Conservation (phyloP, 2,888 invertebrate genomes). For the Melolontha melolontha region DNA sequence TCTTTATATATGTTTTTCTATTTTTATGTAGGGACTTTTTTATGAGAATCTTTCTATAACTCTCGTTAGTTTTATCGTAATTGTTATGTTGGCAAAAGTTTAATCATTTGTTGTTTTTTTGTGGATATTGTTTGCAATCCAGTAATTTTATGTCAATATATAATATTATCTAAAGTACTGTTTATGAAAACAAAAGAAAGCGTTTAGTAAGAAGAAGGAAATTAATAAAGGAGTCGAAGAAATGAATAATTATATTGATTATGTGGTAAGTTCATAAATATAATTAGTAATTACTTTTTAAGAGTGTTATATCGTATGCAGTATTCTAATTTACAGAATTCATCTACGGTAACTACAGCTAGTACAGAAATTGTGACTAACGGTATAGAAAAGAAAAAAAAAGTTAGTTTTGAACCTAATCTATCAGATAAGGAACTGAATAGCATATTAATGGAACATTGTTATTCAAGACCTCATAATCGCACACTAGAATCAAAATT, state of each 20-base stretch:
- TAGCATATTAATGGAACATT: constrained; percentile 74
- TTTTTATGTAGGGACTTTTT: too few relatives aligned
- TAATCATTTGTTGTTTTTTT: too few relatives aligned
- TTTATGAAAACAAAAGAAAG: not conserved
- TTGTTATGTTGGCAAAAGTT: too few relatives aligned
- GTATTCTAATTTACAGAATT: constrained; percentile 7
- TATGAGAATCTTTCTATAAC: too few relatives aligned
- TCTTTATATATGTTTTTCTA: too few relatives aligned
- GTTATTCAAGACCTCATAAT: constrained; percentile 79
- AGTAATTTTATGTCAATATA: too few relatives aligned
- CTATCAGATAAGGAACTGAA: constrained; percentile 45
- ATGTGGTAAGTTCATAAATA: constrained; percentile 6
- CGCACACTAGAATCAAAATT: constrained; percentile 74
- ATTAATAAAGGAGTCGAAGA: not conserved
- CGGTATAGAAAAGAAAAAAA: constrained; percentile 39
- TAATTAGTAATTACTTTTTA: not conserved
- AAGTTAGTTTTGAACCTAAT: constrained; percentile 40
- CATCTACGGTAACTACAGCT: not conserved
- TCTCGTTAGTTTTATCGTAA: too few relatives aligned
- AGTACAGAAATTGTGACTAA: constrained; percentile 29
- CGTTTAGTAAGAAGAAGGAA: too few relatives aligned
- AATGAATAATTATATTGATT: constrained; percentile 25
- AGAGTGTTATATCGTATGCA: not conserved
- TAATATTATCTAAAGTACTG: too few relatives aligned
- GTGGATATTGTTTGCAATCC: too few relatives aligned